Evolutionary conservation across 2,113 vertebrate genomes (phyloP), one percentile per base, ranked within the genome.

Genomic region (Aptenodytes forsteri): DNA sequence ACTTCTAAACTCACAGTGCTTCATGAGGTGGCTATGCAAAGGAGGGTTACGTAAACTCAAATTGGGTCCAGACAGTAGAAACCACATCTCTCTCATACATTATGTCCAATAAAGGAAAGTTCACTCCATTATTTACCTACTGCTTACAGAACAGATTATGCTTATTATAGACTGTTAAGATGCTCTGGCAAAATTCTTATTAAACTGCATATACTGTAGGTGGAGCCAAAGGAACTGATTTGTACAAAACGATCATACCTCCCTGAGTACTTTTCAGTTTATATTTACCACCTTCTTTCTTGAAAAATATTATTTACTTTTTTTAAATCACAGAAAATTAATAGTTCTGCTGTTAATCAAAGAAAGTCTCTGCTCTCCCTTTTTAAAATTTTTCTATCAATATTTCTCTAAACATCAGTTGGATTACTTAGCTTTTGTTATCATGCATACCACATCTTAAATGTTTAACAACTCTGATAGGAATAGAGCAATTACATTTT

Each of bases 191-290:
- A 69, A 90, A 77, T 34, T 59, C 50, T 69, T 56, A 59, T 1
- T 87, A 44, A 96, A 81, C 77, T 65, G 44, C 65, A 84, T 84
- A 82, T 95, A 93, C 97, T 96, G 95, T 77, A 97, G 96, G 91
- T 95, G 94, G 95, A 96, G 95, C 95, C 93, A 96, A 95, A 97
- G 94, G 84, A 96, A 85, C 70, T 95, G 58, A 80, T 94, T 95
- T 96, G 75, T 70, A 55, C 58, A n/a, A 66, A 92, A 65, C 9
- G 18, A 82, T 47, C 36, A 0, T 56, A 62, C 21, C 29, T 91
- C 50, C 47, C 12, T 3, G 3, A 87, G 55, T 56, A 79, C 9
- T 58, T 47, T 11, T 3, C 83, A 27, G 34, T 56, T 85, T 54
- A 7, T 66, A 50, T 69, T 85, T 73, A 72, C 16, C 36, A 61